Base-by-base conservation (phyloP, 2,797 vertebrate genomes). In the Numenius phaeopus region DNA sequence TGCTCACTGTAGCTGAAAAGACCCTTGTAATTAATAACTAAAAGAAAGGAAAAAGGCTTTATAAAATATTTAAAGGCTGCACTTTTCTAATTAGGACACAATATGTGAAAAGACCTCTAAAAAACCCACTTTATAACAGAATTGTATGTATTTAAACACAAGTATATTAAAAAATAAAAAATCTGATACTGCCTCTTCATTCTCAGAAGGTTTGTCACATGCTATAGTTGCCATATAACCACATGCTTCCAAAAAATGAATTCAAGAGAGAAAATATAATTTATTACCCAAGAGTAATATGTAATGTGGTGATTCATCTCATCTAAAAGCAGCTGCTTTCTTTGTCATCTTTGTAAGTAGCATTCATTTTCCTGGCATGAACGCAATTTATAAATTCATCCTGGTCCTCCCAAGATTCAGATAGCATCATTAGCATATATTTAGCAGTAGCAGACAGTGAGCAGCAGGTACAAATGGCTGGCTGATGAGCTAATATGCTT, bases 391-490 rank as follows among this genome's bases (percentile, higher is more conserved):
- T 57, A 89, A 82, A 77, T 78, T 93, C 85, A 87, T 58, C 44
- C 30, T 0, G 1, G 30, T 19, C 19, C 62, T 92, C 67, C 42
- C 78, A 81, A 83, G 71, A 70, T 17, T 90, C 67, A 94, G 81
- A 62, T 37, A 90, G 37, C 44, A 91, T 75, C n/a, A 84, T 96
- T 95, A 92, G 19, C 87, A 91, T 84, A 46, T 54, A 82, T 90
- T 95, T 95, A 76, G 42, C 76, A 59, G 30, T 6, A 82, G 83
- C 80, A 95, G 93, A 83, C 65, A 90, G 67, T 49, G 59, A 59
- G 69, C 90, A 92, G 82, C 65, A 94, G 72, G 92, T 94, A 96
- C 58, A 86, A 86, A 86, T 83, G 80, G 40, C 40, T 91, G 79
- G 32, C 58, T 95, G 73, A 92, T 88, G 73, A 91, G 50, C 69